A percentile compares a stretch with the other conserved stretches of the same genome.
Conservation (phyloP, 2,113 vertebrate genomes). For the Eurypyga helias region DNA sequence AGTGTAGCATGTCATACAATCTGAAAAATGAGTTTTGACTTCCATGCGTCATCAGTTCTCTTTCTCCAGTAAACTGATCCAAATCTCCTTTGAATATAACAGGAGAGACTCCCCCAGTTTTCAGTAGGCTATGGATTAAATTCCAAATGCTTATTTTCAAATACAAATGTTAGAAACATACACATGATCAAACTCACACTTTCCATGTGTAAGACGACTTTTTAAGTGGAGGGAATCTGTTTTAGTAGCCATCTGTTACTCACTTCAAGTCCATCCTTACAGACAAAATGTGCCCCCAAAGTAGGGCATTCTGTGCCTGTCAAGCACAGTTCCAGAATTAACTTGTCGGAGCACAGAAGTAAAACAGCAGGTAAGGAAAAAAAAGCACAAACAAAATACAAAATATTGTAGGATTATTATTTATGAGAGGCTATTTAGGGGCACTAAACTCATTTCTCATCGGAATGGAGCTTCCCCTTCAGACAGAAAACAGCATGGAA, state of each 20-base stretch:
- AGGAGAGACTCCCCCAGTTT: not conserved
- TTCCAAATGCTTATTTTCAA: constrained; percentile 21
- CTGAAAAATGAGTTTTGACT: not conserved
- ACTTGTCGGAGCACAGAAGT: not conserved
- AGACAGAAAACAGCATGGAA: not conserved
- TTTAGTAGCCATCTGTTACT: constrained; percentile 23
- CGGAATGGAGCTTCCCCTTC: not conserved
- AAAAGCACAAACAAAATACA: not conserved
- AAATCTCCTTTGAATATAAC: constrained; percentile 4
- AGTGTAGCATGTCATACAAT: not conserved
- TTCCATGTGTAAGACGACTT: not conserved
- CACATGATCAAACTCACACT: not conserved
- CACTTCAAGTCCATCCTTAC: not conserved
- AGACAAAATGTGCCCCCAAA: not conserved
- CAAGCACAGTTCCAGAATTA: not conserved
- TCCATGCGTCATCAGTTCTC: not conserved
- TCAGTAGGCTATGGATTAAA: not conserved
- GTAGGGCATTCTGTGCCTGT: not conserved
- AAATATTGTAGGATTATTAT: not conserved
- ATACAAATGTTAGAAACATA: not conserved
- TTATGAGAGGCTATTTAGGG: not conserved
- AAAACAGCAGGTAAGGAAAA: not conserved
- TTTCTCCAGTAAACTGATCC: not conserved
- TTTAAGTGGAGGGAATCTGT: not conserved
- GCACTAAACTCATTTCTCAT: not conserved